Evolutionary conservation across 1,140 invertebrate species (phyloP).

Genomic region (Diabrotica virgifera): DNA sequence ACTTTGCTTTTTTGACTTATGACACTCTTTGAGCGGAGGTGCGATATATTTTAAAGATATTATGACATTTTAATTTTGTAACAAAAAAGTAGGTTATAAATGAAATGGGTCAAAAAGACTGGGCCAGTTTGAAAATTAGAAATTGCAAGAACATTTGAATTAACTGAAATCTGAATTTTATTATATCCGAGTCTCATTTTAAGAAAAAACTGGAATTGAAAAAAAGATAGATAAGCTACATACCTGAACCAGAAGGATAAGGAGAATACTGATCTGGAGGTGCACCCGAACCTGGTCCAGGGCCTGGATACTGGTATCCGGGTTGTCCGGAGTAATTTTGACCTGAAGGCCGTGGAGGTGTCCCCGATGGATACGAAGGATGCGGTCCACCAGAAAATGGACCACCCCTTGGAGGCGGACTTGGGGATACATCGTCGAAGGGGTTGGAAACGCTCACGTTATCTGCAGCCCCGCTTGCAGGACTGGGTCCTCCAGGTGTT

Average conservation of each 20-base stretch:
- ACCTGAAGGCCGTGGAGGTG: slow-evolving; percentile 36
- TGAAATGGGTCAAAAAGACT: no score
- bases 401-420: slow-evolving; percentile 47
- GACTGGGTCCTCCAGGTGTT: slow-evolving; percentile 44
- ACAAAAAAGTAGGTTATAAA: no score
- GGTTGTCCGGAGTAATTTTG: slow-evolving; percentile 36
- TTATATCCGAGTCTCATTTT: no score
- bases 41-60: no score
- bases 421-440: slow-evolving; percentile 71
- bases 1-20: no score
- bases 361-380: slow-evolving; percentile 52
- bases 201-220: no score
- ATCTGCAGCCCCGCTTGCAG: slow-evolving; percentile 56
- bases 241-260: slow-evolving; percentile 56
- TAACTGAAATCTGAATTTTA: no score
- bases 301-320: slow-evolving; percentile 47
- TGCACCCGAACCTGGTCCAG: slow-evolving; percentile 46
- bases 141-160: no score
- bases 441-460: slow-evolving; percentile 76
- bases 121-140: no score
- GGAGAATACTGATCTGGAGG: slow-evolving; percentile 56
- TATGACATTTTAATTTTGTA: no score
- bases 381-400: slow-evolving; percentile 43
- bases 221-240: background rate
- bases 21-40: no score